Evolutionary conservation across 2,888 invertebrate genomes (phyloP).

Genomic region (Onthophagus sagittarius): DNA sequence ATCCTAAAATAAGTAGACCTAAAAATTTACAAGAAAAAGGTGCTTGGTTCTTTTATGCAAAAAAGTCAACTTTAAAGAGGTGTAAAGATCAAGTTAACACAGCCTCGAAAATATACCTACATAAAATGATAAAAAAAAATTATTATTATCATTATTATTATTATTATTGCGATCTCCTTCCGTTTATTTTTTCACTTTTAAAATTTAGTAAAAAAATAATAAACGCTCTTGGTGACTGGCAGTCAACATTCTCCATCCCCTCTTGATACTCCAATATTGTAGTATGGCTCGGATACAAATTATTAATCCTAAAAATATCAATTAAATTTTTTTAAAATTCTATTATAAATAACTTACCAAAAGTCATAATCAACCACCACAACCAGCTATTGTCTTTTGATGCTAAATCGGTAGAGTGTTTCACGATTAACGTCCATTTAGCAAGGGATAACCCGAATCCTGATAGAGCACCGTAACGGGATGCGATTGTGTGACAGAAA

Average conservation of each 20-base stretch:
- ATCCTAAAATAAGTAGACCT: not conserved
- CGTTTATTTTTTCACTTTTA: not conserved
- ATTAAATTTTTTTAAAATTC: no score
- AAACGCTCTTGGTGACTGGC: conserved; percentile 83
- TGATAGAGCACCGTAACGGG: conserved; percentile 86
- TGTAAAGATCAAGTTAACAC: conserved; percentile 5
- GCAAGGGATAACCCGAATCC: conserved; percentile 90
- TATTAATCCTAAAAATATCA: conserved; percentile 61
- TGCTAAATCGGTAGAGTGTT: conserved; percentile 83
- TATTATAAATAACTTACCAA: conserved; percentile 64
- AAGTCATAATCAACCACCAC: conserved; percentile 90
- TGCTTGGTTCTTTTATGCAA: not conserved
- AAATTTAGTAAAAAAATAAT: conserved; percentile 74
- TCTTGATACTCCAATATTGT: conserved; percentile 84
- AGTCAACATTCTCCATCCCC: conserved; percentile 82
- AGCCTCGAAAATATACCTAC: conserved; percentile 4
- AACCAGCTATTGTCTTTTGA: conserved; percentile 87
- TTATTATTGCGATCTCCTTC: not conserved
- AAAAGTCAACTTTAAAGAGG: not conserved
- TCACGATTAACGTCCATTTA: conserved; percentile 93
- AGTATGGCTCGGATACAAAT: conserved; percentile 84
- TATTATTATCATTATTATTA: not conserved
- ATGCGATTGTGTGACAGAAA: conserved; percentile 91
- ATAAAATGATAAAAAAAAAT: not conserved
- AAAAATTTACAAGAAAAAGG: not conserved